A percentile compares a stretch with the other conserved stretches of the same genome.
phyloP scores from a whole-genome alignment of 1,140 invertebrate species.

The Saccostrea echinata region DNA sequence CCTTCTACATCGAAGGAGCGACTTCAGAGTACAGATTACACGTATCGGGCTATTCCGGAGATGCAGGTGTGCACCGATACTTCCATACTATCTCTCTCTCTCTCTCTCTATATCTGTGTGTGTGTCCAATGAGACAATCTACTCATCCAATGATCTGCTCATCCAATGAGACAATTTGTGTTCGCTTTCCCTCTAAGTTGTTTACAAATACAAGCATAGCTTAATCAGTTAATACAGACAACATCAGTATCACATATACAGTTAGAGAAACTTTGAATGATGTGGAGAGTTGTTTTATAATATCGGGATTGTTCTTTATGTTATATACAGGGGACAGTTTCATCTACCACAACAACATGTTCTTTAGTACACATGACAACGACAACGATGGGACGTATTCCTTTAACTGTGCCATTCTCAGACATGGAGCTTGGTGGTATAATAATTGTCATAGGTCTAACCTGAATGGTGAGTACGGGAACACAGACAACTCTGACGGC shows the following conservation, averaged over 20 bases:
- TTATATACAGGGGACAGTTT: not conserved
- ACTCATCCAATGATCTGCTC: too few species aligned
- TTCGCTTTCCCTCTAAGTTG: too few species aligned
- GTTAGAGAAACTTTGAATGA: not conserved
- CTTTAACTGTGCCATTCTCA: not conserved
- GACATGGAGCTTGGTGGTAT: slow-evolving; percentile 12
- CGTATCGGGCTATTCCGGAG: not conserved
- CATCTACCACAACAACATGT: not conserved
- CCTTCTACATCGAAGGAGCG: not conserved
- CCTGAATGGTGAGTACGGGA: slow-evolving; percentile 10
- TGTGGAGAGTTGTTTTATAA: not conserved
- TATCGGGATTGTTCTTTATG: not conserved
- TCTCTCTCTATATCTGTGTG: not conserved
- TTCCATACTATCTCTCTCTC: not conserved
- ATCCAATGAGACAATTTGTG: too few species aligned
- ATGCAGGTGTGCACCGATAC: not conserved
- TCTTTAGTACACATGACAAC: not conserved
- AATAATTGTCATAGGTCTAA: not conserved
- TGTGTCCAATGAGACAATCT: not conserved
- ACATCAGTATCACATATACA: too few species aligned
- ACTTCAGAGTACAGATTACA: not conserved
- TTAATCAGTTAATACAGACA: too few species aligned
- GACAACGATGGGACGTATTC: not conserved
- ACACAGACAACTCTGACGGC: not conserved
- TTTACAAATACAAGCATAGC: too few species aligned